Conservation (phyloP, 2,797 vertebrate species). For the Pachyuromys duprasi region DNA sequence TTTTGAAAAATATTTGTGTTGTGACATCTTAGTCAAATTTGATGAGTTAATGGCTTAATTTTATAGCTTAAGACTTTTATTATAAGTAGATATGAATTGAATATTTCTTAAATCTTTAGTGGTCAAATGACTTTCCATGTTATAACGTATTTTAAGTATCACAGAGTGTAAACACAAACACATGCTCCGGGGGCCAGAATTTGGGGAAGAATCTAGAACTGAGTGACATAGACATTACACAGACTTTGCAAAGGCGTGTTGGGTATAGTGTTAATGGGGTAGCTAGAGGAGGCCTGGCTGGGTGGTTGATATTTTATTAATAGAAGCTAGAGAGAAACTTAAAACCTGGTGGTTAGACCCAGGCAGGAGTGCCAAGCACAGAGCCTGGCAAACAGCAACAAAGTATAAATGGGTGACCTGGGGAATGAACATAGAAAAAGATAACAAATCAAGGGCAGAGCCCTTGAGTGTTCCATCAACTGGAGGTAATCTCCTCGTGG, state of each 20-base stretch:
- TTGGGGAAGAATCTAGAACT: not conserved
- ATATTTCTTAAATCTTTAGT: slow-evolving; percentile 37
- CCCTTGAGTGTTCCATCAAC: not conserved
- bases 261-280: not conserved
- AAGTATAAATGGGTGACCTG: not conserved
- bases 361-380: not conserved
- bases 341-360: not conserved
- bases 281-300: not conserved
- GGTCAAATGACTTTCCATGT: slow-evolving; percentile 40
- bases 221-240: not conserved
- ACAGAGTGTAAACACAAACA: not conserved
- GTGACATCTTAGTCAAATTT: slow-evolving; percentile 60
- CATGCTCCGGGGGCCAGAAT: not conserved
- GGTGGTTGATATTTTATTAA: not conserved
- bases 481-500: not conserved
- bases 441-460: too few species aligned
- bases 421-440: not conserved
- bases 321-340: not conserved
- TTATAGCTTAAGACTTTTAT: slow-evolving; percentile 46
- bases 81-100: slow-evolving; percentile 32
- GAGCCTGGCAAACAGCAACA: not conserved
- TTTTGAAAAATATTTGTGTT: slow-evolving; percentile 49
- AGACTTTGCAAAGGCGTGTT: not conserved
- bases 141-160: slow-evolving; percentile 10
- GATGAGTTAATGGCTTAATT: slow-evolving; percentile 49